These are phyloP conservation scores for Steromphala cineraria DNA, from an alignment of 2,888 invertebrate genomes.

Conservation along the genomic window DNA sequence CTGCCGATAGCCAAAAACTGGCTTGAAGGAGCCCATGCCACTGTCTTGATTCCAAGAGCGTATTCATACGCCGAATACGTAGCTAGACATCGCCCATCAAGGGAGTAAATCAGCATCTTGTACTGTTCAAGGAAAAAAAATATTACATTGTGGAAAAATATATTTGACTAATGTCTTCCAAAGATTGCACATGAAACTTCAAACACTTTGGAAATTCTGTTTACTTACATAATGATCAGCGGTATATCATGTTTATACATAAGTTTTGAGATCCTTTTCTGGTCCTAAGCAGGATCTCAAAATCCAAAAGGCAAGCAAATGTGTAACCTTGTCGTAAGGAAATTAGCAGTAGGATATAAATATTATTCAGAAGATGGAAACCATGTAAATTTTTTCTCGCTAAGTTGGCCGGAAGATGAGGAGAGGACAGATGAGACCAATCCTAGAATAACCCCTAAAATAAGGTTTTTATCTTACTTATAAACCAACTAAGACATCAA, in stretches of 20 bases:
- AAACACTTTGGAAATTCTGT: no score
- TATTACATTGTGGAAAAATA: background rate
- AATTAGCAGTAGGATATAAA: no score
- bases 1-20: conserved; percentile 76
- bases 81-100: conserved; percentile 74
- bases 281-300: no score
- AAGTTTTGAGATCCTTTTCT: background rate
- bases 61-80: conserved; percentile 71
- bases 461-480: background rate
- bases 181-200: background rate
- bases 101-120: conserved; percentile 73
- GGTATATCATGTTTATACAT: no score
- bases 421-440: no score
- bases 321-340: no score
- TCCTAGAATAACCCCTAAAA: background rate
- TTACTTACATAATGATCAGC: no score
- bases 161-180: background rate
- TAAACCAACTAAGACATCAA: background rate
- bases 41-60: conserved; percentile 74
- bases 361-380: no score
- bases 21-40: conserved; percentile 75
- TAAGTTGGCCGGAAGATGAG: no score
- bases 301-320: no score
- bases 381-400: no score
- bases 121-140: conserved; percentile 59